These are phyloP conservation scores for Dynastes hyllus DNA, from an alignment of 2,888 invertebrate genomes.

Conservation along the genomic window DNA sequence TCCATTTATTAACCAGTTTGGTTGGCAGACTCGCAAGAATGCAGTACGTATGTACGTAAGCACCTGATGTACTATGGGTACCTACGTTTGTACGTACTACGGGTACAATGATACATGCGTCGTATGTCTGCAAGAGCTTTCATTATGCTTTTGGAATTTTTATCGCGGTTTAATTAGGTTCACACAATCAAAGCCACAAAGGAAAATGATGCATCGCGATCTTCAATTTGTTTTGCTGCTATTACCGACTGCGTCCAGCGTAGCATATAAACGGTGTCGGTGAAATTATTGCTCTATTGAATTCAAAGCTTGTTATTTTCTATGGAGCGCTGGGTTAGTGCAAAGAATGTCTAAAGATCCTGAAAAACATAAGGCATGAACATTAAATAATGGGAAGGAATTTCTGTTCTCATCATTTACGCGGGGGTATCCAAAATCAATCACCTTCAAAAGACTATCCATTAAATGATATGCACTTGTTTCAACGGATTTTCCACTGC, in stretches of 20 bases:
- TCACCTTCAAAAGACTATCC: too few relatives aligned
- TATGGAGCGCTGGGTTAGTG: too few relatives aligned
- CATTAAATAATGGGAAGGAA: too few relatives aligned
- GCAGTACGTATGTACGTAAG: slow-evolving; percentile 13
- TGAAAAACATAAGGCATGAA: too few relatives aligned
- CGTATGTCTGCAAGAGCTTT: slow-evolving; percentile 35
- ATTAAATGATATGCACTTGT: too few relatives aligned
- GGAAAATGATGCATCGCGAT: slow-evolving; percentile 25
- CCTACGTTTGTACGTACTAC: not conserved
- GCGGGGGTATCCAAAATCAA: too few relatives aligned
- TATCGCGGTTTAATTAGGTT: slow-evolving; percentile 39
- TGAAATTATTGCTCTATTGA: slow-evolving; percentile 22
- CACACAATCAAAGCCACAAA: slow-evolving; percentile 29
- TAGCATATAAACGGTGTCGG: slow-evolving; percentile 1
- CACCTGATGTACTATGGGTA: slow-evolving; percentile 1
- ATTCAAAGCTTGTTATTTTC: too few relatives aligned
- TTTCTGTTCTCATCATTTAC: too few relatives aligned
- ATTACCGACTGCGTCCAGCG: not conserved
- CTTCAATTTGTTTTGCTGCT: slow-evolving; percentile 20
- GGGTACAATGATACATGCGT: not conserved
- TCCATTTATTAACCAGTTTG: slow-evolving; percentile 52
- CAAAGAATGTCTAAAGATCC: too few relatives aligned
- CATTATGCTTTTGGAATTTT: slow-evolving; percentile 47
- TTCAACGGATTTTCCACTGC: too few relatives aligned
- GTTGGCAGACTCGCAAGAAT: slow-evolving; percentile 47